Base-by-base conservation (phyloP, 1,140 invertebrate genomes). In the Epicauta chinensis region DNA sequence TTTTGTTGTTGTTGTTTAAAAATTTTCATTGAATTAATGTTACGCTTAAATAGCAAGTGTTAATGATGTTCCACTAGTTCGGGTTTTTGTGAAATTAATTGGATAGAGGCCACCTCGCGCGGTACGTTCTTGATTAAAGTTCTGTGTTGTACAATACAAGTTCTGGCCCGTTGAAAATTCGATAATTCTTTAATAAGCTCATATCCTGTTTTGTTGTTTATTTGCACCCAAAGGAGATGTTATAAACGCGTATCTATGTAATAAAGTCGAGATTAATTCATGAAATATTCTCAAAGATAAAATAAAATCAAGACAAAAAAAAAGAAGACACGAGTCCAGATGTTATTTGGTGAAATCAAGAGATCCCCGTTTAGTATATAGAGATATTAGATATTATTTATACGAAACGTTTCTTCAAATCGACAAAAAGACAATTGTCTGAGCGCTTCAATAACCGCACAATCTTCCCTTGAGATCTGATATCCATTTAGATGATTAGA, bases 121-220 rank as follows among this genome's bases (percentile, higher is more conserved):
- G 6, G n/a, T 17, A 14, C 11, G 14, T 13, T 35, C 39, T n/a
- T 48, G 52, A 54, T 48, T 49, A 40, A 49, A 54, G 38, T 49
- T 46, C 12, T 17, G 23, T 41, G 23, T 41, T 53, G 23, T 23
- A 23, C 35, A 43, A 40, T 40, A 53, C 46, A 60, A 52, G 51
- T 58, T 60, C 52, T 23, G 23, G 4, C 23, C 23, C 59, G 59
- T 61, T 58, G 59, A 61, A 61, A 61, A 61, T 61, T 61, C 58
- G 59, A 58, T 61, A 61, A 61, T 61, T 55, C 56, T 16, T 54
- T 61, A 61, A 61, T 58, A 55, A 61, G 59, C 59, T 34, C 45
- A 55, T 52, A 61, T 61, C 59, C 59, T 58, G 59, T 45, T 31
- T 43, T 46, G 49, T 55, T n/a, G 12, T 34, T 12, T 34, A 23